Base-by-base conservation (phyloP, 2,113 vertebrate genomes). In the Taxidea taxus region DNA sequence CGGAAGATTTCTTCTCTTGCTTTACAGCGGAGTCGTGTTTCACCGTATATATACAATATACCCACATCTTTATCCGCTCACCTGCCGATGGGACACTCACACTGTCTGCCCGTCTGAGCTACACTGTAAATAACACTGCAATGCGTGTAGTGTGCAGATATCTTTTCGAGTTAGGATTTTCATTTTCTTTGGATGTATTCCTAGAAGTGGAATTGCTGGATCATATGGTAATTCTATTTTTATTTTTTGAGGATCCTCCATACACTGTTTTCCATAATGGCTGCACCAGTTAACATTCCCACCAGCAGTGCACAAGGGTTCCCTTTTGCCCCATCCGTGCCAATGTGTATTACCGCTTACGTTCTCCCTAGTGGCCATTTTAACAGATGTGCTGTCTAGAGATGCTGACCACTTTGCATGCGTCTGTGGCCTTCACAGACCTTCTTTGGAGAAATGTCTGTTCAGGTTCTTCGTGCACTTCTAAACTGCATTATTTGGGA, bases 331-430 rank as follows among this genome's bases (percentile, higher is more conserved):
- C 68, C 14, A 20, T 70, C 75, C 62, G 10, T 3, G 1, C 60
- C 44, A 62, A 15, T 0, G 2, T 7, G 44, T n/a, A 9, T 54
- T 15, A 39, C 10, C 34, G 39, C 14, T 37, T 7, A 39, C 7
- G 29, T n/a, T n/a, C 54, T 29, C 29, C 14, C 20, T 20, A 2
- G 56, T 0, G 25, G 47, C 27, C 14, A 2, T 25, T 54, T 58
- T 54, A 75, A 54, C 47, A 54, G 58, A 10, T 29, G 3, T 42
- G 62, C 54, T 29, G 29, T 27, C 47, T 5, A 18, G 6, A 18
- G 27, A 86, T 13, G 70, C 12, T 39, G 42, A 42, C 56, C 42
- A 31, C 44, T 64, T 44, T 20, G 21, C 49, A 29, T 8, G 44
- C 20, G 20, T 11, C 47, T 6, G 39, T 31, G 49, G 39, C 34